These are phyloP conservation scores for Sacculina carcini DNA, from an alignment of 2,888 invertebrate species.

Conservation along the genomic window DNA sequence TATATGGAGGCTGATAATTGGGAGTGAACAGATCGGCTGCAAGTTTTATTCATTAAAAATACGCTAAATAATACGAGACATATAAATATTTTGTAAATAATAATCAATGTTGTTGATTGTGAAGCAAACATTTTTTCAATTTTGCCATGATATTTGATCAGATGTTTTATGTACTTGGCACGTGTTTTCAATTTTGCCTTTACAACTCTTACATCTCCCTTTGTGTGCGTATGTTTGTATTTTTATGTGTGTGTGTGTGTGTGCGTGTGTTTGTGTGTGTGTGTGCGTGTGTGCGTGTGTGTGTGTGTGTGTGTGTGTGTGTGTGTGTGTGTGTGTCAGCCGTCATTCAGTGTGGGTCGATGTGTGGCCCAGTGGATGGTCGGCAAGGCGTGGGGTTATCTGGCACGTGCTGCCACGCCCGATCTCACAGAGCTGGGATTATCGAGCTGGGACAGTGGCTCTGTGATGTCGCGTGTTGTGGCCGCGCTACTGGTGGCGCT, in stretches of 20 bases:
- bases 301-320: slow-evolving; percentile 5
- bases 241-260: too few relatives aligned
- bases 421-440: slow-evolving; percentile 40
- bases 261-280: too few relatives aligned
- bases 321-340: slow-evolving; percentile 24
- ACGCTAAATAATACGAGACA: too few relatives aligned
- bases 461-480: slow-evolving; percentile 1
- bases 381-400: slow-evolving; percentile 51
- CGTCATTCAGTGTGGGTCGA: slow-evolving; percentile 51
- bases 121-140: too few relatives aligned
- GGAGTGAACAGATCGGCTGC: too few relatives aligned
- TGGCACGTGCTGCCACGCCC: slow-evolving; percentile 48
- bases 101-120: too few relatives aligned
- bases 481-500: not conserved
- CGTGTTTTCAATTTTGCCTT: not conserved
- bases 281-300: not conserved
- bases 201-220: not conserved
- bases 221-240: too few relatives aligned
- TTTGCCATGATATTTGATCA: too few relatives aligned
- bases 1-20: too few relatives aligned
- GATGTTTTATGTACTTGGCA: not conserved
- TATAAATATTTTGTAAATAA: too few relatives aligned
- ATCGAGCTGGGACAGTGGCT: too few relatives aligned
- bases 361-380: slow-evolving; percentile 50
- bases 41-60: too few relatives aligned